Evolutionary conservation across 2,113 vertebrate genomes (phyloP).

Genomic region (Cairina moschata): DNA sequence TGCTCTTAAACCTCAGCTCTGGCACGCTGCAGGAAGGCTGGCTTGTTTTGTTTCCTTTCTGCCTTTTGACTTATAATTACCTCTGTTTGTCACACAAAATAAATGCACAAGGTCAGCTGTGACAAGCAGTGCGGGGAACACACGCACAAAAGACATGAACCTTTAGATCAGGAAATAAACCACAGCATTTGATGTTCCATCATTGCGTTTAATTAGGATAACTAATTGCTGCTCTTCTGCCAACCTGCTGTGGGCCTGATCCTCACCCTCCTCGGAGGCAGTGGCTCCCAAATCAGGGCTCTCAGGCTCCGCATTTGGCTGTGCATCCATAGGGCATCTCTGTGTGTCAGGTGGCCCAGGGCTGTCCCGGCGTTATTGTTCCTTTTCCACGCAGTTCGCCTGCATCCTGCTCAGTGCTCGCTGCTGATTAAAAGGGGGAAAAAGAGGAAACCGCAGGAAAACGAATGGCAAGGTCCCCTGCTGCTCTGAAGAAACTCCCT

Average conservation of each 20-base stretch:
- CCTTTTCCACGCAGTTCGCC: background rate
- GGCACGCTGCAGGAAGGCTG: background rate
- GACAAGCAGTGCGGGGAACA: background rate
- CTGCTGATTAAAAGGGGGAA: background rate
- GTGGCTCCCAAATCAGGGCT: background rate
- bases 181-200: background rate
- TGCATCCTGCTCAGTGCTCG: too few species aligned
- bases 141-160: background rate
- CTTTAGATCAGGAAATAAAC: background rate
- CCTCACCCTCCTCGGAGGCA: background rate
- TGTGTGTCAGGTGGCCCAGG: background rate
- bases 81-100: background rate
- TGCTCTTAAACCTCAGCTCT: background rate
- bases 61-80: background rate
- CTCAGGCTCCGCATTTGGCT: accelerated
- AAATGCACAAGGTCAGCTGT: background rate
- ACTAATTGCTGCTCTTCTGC: background rate
- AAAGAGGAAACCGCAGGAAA: conserved; percentile 8
- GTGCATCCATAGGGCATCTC: accelerated
- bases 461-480: conserved; percentile 25
- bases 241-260: background rate
- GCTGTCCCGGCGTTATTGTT: background rate
- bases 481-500: conserved; percentile 25
- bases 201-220: conserved; percentile 9
- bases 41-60: background rate